Evolutionary conservation across 2,888 invertebrate species (phyloP).

Genomic region (Ptychoptera albimana): DNA sequence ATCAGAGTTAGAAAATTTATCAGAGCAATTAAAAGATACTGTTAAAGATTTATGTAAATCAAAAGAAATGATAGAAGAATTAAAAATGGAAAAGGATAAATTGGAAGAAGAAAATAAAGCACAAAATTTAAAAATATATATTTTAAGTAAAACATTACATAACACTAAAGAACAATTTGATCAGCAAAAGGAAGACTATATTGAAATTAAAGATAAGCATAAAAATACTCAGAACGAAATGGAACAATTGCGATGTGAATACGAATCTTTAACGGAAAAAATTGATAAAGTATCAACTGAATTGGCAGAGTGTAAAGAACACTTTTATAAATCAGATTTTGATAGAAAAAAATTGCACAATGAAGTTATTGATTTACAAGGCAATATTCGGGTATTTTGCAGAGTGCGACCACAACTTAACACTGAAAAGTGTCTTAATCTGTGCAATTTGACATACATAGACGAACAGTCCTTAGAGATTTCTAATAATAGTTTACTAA

Average conservation of each 20-base stretch:
- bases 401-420: conserved; percentile 53
- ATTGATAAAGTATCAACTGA: conserved; percentile 18
- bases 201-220: conserved; percentile 14
- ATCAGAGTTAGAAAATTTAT: conserved; percentile 33
- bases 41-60: conserved; percentile 20
- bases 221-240: conserved; percentile 16
- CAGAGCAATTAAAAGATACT: conserved; percentile 35
- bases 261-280: conserved; percentile 15
- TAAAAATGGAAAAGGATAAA: conserved; percentile 18
- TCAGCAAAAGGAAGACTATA: conserved; percentile 16
- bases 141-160: conserved; percentile 17
- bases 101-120: conserved; percentile 19
- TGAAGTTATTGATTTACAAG: conserved; percentile 57
- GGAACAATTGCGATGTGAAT: conserved; percentile 17
- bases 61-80: conserved; percentile 19
- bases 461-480: conserved; percentile 29
- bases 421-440: conserved; percentile 31
- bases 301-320: conserved; percentile 19
- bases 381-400: conserved; percentile 67
- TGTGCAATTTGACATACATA: conserved; percentile 25
- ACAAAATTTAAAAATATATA: conserved; percentile 20
- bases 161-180: conserved; percentile 20
- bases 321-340: conserved; percentile 28
- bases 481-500: conserved; percentile 19
- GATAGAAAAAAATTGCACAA: conserved; percentile 52